Evolutionary conservation across 2,113 vertebrate species (phyloP).

Genomic region (Gallinago media): DNA sequence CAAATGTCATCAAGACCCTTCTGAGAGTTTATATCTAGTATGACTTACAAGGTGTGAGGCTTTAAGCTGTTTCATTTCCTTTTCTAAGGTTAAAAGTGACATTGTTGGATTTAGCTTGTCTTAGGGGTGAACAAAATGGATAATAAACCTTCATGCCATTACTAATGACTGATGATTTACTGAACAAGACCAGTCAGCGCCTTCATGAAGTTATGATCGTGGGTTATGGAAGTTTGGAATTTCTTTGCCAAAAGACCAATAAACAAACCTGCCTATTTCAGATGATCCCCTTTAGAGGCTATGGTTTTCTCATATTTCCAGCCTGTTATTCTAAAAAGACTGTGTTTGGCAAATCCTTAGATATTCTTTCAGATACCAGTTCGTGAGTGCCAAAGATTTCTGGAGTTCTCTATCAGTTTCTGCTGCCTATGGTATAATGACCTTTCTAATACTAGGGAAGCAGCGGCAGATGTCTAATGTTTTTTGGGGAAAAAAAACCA

Average conservation of each 20-base stretch:
- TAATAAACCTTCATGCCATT: neutral
- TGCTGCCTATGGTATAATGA: neutral
- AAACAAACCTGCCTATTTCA: neutral
- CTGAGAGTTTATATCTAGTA: neutral
- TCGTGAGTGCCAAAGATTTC: neutral
- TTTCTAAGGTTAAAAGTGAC: conserved; percentile 14
- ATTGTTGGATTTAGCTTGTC: neutral
- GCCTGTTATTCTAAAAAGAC: neutral
- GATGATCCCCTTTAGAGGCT: neutral
- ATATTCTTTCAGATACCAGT: neutral
- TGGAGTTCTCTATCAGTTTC: neutral
- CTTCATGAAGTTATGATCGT: neutral
- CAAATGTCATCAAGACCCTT: neutral
- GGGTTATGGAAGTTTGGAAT: neutral
- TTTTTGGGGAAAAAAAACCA: neutral
- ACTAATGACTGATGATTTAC: neutral
- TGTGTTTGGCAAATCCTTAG: neutral
- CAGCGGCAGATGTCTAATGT: neutral
- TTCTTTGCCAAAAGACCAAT: neutral
- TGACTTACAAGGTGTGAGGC: neutral
- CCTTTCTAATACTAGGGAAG: neutral
- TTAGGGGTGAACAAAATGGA: neutral
- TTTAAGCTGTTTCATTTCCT: neutral
- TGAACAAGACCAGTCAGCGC: neutral
- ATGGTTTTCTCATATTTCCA: neutral